Conservation (phyloP, 2,888 invertebrate genomes). For the Acheta domesticus region DNA sequence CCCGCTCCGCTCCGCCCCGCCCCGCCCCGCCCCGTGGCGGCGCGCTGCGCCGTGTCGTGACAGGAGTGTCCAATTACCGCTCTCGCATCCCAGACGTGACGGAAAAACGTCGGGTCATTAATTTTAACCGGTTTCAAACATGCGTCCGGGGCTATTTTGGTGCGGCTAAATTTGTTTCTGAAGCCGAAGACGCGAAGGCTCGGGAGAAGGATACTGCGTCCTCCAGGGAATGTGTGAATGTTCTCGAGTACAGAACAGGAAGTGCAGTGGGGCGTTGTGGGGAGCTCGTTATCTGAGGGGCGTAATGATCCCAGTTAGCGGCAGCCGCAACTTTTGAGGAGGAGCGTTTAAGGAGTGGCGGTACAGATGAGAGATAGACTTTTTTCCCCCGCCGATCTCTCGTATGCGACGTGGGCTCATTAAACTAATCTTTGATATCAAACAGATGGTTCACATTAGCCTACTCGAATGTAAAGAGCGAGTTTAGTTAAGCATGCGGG, state of each 20-base stretch:
- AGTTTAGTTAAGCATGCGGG: neutral
- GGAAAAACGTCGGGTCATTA: slow-evolving; percentile 18
- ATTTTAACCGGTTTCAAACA: slow-evolving; percentile 18
- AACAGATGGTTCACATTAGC: neutral
- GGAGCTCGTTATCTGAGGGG: neutral
- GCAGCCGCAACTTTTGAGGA: neutral
- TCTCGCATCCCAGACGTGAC: slow-evolving; percentile 18
- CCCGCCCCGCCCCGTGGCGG: neutral
- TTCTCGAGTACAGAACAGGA: neutral
- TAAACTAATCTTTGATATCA: neutral
- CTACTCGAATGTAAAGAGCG: neutral
- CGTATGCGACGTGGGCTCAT: neutral
- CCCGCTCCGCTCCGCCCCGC: neutral
- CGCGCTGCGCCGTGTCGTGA: neutral
- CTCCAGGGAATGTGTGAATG: neutral
- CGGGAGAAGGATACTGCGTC: neutral
- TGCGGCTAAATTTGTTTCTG: slow-evolving; percentile 9
- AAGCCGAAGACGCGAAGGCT: neutral
- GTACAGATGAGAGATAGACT: neutral
- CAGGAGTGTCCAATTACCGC: neutral
- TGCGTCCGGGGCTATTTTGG: neutral
- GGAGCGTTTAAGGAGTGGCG: neutral
- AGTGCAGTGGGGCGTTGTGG: neutral
- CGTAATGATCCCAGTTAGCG: slow-evolving; percentile 2
- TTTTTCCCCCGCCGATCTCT: neutral